Evolutionary conservation across 2,113 vertebrate species (phyloP).

Genomic region (Xiphias gladius): DNA sequence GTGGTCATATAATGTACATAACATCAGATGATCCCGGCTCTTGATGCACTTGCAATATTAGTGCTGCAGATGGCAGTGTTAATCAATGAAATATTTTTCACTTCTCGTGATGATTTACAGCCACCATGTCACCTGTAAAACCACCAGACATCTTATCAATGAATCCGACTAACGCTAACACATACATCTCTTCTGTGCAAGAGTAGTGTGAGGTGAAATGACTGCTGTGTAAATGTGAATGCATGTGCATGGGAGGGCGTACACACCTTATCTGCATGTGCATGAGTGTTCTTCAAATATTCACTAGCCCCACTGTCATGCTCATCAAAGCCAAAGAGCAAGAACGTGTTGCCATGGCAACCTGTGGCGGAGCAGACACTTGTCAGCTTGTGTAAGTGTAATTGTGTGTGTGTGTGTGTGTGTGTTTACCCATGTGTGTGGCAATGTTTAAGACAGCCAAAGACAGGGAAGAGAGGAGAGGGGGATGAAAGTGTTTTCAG

Average conservation of each 20-base stretch:
- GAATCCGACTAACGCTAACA: background rate
- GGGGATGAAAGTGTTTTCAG: background rate
- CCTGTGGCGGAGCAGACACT: slow-evolving; percentile 63
- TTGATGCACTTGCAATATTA: slow-evolving; percentile 9
- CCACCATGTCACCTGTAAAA: background rate
- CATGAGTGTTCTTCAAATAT: slow-evolving; percentile 24
- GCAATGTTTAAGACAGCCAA: slow-evolving; percentile 21
- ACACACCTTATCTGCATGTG: background rate
- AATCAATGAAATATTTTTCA: background rate
- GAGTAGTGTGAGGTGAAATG: background rate
- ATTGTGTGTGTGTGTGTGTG: slow-evolving; percentile 14
- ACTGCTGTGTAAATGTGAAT: slow-evolving; percentile 3
- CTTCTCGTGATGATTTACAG: background rate
- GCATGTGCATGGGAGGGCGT: background rate
- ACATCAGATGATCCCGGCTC: background rate
- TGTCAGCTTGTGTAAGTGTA: slow-evolving; percentile 53
- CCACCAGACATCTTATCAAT: background rate
- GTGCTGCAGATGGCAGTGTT: slow-evolving; percentile 54
- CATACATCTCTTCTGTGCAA: background rate
- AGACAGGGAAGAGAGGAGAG: background rate
- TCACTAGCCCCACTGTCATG: slow-evolving; percentile 45
- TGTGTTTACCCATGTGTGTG: slow-evolving; percentile 23
- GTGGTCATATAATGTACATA: no score
- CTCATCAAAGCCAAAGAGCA: slow-evolving; percentile 58
- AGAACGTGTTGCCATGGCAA: slow-evolving; percentile 74